A percentile compares a stretch with the other conserved stretches of the same genome.
Conservation (phyloP, 2,797 vertebrate species). For the Amblyraja radiata region DNA sequence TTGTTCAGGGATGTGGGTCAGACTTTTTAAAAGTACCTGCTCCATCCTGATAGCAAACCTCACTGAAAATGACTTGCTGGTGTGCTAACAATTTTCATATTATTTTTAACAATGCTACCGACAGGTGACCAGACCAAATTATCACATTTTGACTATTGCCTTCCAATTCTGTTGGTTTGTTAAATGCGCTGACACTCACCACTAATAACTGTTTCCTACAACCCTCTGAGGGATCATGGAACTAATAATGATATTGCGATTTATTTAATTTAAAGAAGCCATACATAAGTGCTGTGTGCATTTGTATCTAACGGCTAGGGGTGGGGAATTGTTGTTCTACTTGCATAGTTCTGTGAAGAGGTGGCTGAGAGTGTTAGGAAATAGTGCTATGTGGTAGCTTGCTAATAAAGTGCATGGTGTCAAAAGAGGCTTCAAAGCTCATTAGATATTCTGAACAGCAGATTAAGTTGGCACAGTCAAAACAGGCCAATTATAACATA, state of each 20-base stretch:
- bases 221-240: background rate
- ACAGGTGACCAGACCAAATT: background rate
- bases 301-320: background rate
- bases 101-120: background rate
- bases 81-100: background rate
- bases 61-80: background rate
- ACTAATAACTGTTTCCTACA: no score
- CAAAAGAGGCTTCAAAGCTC: conserved; percentile 39
- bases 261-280: background rate
- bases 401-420: background rate
- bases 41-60: background rate
- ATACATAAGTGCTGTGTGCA: background rate
- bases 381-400: background rate
- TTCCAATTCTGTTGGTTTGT: background rate
- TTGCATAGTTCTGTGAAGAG: background rate
- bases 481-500: conserved; percentile 45
- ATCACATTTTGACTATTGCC: background rate
- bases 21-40: background rate
- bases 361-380: background rate
- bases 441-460: conserved; percentile 45
- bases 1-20: background rate
- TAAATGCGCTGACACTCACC: background rate
- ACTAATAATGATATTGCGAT: background rate
- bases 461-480: conserved; percentile 45
- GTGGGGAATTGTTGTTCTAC: background rate